These are phyloP conservation scores for Oryctolagus cuniculus DNA, from an alignment of 2,113 vertebrate genomes.

Conservation along the genomic window mOryCun1.1 NC_091434.1:94102501-94103000, in stretches of 20 bases:
- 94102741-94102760: neutral
- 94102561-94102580: neutral
- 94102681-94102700: neutral
- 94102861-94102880: too few species aligned
- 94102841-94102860: neutral
- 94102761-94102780: neutral
- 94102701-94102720: neutral
- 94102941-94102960: too few species aligned
- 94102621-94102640: neutral
- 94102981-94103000: neutral
- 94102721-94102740: neutral
- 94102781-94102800: neutral
- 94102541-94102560: neutral
- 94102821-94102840: neutral
- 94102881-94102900: neutral
- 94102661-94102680: neutral
- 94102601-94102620: neutral
- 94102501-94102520: too few species aligned
- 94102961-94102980: neutral
- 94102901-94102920: neutral
- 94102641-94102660: neutral
- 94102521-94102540: neutral
- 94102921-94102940: neutral
- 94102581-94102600: neutral
- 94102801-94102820: neutral